These are phyloP conservation scores for Dolichotis patagonum DNA, from an alignment of 2,113 vertebrate species.

Conservation along the genomic window DNA sequence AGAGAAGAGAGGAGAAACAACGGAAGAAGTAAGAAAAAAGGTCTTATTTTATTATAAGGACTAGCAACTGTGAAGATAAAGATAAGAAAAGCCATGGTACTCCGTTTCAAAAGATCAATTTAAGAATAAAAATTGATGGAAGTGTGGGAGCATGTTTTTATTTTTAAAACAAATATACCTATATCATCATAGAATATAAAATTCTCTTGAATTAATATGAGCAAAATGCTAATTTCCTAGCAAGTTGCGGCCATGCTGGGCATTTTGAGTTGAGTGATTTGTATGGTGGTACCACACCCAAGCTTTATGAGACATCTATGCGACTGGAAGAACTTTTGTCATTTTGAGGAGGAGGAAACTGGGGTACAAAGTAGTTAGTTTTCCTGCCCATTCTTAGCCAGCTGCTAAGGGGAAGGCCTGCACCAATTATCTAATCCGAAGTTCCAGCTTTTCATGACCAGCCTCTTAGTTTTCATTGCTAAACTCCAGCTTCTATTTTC, in stretches of 20 bases:
- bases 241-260: not conserved
- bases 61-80: too few relatives aligned
- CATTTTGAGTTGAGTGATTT: not conserved
- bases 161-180: not conserved
- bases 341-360: not conserved
- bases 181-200: not conserved
- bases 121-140: not conserved
- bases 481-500: not conserved
- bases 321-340: not conserved
- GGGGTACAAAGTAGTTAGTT: not conserved
- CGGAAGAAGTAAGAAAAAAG: too few relatives aligned
- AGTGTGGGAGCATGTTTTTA: not conserved
- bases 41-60: too few relatives aligned
- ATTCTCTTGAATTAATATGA: not conserved
- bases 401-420: not conserved
- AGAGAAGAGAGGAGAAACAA: too few relatives aligned
- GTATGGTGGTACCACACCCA: not conserved
- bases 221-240: not conserved
- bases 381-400: not conserved
- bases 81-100: not conserved
- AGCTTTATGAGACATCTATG: not conserved
- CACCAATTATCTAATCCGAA: not conserved
- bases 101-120: not conserved
- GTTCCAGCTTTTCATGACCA: not conserved
- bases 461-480: not conserved